These are phyloP conservation scores for Poecile atricapillus DNA, from an alignment of 2,113 vertebrate genomes.

Conservation along the genomic window DNA sequence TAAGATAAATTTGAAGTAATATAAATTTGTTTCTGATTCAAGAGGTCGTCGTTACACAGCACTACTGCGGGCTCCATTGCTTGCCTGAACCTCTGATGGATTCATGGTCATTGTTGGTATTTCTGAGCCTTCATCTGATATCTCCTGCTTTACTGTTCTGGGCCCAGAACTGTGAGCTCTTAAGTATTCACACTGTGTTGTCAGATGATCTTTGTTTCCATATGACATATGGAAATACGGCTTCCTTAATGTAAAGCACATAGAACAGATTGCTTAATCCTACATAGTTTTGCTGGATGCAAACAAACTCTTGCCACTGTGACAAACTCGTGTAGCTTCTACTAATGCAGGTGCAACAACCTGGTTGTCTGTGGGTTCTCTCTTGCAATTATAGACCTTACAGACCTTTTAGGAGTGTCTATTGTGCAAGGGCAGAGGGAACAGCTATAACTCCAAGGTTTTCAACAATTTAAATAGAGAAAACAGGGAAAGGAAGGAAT, in stretches of 20 bases:
- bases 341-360: neutral
- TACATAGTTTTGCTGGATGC: neutral
- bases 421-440: neutral
- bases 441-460: neutral
- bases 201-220: neutral
- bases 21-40: neutral
- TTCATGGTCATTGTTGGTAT: neutral
- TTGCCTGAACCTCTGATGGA: neutral
- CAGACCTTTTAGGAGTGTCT: neutral
- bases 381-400: neutral
- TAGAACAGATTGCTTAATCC: neutral
- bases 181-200: neutral
- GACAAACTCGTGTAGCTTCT: neutral
- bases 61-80: neutral
- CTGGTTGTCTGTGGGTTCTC: accelerated
- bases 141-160: neutral
- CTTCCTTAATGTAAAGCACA: neutral
- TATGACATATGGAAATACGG: too few relatives aligned
- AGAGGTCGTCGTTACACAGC: neutral
- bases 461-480: neutral
- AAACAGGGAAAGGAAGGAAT: neutral
- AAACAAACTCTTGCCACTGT: neutral
- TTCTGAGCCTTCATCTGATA: neutral
- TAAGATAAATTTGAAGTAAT: neutral
- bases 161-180: neutral